Evolutionary conservation across 2,888 invertebrate species (phyloP).

Genomic region (Caenorhabditis japonica): DNA sequence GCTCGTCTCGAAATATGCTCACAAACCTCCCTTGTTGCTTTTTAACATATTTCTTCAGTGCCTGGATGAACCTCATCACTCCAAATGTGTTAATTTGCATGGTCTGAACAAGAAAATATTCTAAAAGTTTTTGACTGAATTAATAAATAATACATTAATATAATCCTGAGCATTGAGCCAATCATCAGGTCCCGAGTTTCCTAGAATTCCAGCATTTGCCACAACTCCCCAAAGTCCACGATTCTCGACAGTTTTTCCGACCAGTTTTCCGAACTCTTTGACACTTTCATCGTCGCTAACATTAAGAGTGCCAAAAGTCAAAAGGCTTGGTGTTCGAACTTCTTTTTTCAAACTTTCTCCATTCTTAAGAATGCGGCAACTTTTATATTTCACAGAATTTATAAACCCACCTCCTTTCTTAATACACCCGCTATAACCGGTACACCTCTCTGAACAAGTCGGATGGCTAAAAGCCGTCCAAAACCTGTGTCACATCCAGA

Average conservation of each 20-base stretch:
- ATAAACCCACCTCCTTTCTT: constrained; percentile 39
- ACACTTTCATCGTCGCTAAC: constrained; percentile 67
- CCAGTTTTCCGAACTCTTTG: constrained; percentile 55
- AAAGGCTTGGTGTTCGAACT: constrained; percentile 32
- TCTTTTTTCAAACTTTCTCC: constrained; percentile 57
- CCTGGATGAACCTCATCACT: constrained; percentile 73
- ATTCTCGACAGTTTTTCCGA: constrained; percentile 51
- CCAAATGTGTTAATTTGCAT: constrained; percentile 77
- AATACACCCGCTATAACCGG: constrained; percentile 61
- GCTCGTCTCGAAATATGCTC: no score
- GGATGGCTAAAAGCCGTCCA: constrained; percentile 51
- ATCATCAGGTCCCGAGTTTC: constrained; percentile 75
- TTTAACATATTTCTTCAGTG: constrained; percentile 68
- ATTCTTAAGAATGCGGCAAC: constrained; percentile 64
- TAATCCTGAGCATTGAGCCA: constrained; percentile 77
- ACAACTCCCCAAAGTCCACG: constrained; percentile 69
- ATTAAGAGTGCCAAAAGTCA: constrained; percentile 65
- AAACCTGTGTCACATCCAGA: constrained; percentile 64
- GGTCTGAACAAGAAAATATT: constrained; percentile 36
- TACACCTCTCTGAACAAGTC: constrained; percentile 46
- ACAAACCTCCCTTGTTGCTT: constrained; percentile 45
- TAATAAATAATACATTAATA: constrained; percentile 52
- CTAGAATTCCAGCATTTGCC: constrained; percentile 73
- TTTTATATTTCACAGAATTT: no score
- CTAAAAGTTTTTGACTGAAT: neutral